phyloP scores from a whole-genome alignment of 2,113 vertebrate genomes.

The Cyprinodon brontotheroides region DNA sequence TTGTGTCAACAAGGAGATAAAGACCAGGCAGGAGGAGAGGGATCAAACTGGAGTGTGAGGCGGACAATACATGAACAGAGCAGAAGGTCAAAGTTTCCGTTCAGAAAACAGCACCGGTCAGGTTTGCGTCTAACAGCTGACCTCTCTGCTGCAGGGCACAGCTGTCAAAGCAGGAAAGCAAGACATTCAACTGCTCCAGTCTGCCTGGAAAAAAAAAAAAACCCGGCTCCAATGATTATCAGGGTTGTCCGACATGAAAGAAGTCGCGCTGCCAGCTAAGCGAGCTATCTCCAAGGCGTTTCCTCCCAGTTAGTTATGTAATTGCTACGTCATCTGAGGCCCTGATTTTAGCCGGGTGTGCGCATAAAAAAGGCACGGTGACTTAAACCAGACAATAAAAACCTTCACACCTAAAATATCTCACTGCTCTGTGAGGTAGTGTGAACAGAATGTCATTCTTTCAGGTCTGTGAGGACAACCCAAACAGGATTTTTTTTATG shows the following conservation, averaged over 20 bases:
- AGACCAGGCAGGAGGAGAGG: constrained; percentile 4
- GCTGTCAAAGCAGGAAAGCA: constrained; percentile 43
- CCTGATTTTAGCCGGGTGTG: constrained; percentile 49
- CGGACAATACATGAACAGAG: not conserved
- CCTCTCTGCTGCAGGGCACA: constrained; percentile 16
- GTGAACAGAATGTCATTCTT: not conserved
- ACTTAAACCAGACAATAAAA: constrained; percentile 3
- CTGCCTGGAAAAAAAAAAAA: not conserved
- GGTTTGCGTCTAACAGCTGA: not conserved
- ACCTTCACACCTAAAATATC: not conserved
- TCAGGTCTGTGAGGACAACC: constrained; percentile 14
- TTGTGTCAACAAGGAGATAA: constrained; percentile 35
- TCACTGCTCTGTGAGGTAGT: not conserved
- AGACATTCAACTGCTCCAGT: constrained; percentile 3
- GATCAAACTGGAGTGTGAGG: constrained; percentile 12
- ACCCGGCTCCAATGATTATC: not conserved
- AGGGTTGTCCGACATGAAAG: constrained; percentile 5
- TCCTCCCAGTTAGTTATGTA: constrained; percentile 55
- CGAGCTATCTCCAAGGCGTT: constrained; percentile 15
- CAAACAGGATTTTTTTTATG: constrained; percentile 45
- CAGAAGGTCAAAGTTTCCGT: not conserved
- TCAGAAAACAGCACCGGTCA: constrained; percentile 13
- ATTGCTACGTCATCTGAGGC: constrained; percentile 34
- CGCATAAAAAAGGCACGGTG: constrained; percentile 18
- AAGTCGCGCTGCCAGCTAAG: constrained; percentile 15